Base-by-base conservation (phyloP, 2,113 vertebrate genomes). In the Gavia stellata region DNA sequence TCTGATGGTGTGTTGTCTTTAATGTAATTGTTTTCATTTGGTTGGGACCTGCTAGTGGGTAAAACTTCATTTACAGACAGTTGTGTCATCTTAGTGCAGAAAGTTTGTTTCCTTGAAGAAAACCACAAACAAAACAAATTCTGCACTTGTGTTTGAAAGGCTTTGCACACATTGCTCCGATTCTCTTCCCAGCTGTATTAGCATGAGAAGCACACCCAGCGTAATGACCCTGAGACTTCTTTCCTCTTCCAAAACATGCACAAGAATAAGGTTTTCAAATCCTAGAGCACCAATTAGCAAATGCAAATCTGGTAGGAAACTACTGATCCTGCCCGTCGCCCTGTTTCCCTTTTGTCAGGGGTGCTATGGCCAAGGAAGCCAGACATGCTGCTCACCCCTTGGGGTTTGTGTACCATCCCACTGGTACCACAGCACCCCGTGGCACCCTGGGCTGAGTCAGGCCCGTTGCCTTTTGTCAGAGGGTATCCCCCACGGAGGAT, bases 331-430 rank as follows among this genome's bases (percentile, higher is more conserved):
- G 49, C 36, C 36, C 3, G 1, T 23, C 11, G 19, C 24, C n/a
- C 17, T 7, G 26, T 40, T 74, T 79, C 47, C 66, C 17, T n/a
- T 33, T 72, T 65, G 45, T 55, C n/a, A n/a, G 25, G 23, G 34
- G 15, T 44, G 36, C 40, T 58, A 65, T 63, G 90, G 23, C 26
- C 4, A 3, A 17, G 58, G 84, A 19, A 65, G 63, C 6, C 36
- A 59, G 38, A 12, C 1, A 4, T 0, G 23, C 13, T 3, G 2
- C 33, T 75, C 5, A 4, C 19, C 52, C 13, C 0, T 7, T 25
- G n/a, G 50, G 38, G 33, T 66, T 66, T 88, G 42, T 71, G 34
- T 58, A 34, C 33, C 1, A 2, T 72, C 44, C 40, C 4, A 0
- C 28, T 36, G 44, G 62, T 49, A 6, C 47, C 9, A 1, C 45